phyloP scores from a whole-genome alignment of 2,797 vertebrate genomes.

The Bovichtus variegatus region DNA sequence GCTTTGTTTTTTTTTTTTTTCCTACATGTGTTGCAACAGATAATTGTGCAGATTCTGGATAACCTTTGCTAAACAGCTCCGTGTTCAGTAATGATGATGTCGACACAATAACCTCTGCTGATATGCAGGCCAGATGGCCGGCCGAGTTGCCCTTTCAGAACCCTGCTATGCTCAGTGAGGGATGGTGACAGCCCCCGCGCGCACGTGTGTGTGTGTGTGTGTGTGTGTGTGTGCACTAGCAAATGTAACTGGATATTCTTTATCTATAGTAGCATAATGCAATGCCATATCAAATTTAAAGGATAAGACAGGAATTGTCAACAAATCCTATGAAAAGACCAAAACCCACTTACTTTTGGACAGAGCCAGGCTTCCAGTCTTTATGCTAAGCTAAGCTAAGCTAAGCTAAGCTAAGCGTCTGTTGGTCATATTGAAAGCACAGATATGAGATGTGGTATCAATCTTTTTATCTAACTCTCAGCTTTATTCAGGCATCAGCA shows the following conservation, averaged over 20 bases:
- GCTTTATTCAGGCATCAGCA: not conserved
- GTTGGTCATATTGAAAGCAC: too few species aligned
- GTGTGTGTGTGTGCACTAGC: constrained; percentile 22
- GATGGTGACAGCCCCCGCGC: constrained; percentile 56
- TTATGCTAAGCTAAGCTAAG: not conserved
- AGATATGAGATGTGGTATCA: too few species aligned
- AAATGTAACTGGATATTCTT: constrained; percentile 19
- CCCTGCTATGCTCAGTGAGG: constrained; percentile 73
- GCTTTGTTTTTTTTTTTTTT: constrained; percentile 5
- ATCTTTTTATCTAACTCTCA: too few species aligned
- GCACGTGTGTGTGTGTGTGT: constrained; percentile 37
- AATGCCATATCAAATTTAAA: not conserved
- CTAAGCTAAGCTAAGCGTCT: too few species aligned
- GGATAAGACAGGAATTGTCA: not conserved
- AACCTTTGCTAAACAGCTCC: constrained; percentile 80
- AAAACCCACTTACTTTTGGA: not conserved
- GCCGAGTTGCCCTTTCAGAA: constrained; percentile 80
- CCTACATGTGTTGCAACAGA: constrained; percentile 62
- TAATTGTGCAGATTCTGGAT: constrained; percentile 68
- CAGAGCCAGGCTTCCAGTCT: not conserved
- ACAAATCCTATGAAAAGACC: not conserved
- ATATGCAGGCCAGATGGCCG: constrained; percentile 83
- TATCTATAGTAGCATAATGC: constrained; percentile 14
- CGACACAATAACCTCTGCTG: constrained; percentile 82
- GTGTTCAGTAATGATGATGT: constrained; percentile 84